Evolutionary conservation across 1,140 invertebrate species (phyloP).

Genomic region (Hydropsyche tenuis): DNA sequence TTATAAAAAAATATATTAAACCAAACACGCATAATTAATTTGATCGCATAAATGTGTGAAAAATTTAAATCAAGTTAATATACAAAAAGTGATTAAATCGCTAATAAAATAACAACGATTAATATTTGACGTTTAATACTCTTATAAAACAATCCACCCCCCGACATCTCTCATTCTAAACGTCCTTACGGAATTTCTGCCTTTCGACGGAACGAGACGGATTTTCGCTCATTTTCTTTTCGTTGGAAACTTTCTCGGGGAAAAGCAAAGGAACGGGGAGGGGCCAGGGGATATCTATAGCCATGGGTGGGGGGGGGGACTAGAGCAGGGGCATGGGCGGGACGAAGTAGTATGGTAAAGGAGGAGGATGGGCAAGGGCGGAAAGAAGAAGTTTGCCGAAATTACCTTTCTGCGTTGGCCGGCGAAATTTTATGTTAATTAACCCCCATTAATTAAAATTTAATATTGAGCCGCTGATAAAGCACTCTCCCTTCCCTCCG

Average conservation of each 20-base stretch:
- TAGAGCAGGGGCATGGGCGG: background rate
- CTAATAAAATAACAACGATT: conserved; percentile 31
- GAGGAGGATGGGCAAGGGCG: background rate
- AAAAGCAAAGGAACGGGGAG: too few relatives aligned
- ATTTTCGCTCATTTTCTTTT: conserved; percentile 33
- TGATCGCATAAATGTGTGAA: too few relatives aligned
- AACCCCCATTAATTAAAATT: conserved; percentile 42
- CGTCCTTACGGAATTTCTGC: background rate
- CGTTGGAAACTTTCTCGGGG: conserved; percentile 12
- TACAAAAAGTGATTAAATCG: too few relatives aligned
- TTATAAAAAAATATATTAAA: too few relatives aligned
- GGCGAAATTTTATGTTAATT: conserved; percentile 42
- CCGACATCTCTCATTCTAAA: background rate
- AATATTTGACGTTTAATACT: conserved; percentile 33
- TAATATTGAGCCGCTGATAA: conserved; percentile 40
- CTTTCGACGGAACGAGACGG: background rate
- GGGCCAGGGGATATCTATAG: too few relatives aligned
- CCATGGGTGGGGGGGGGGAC: background rate
- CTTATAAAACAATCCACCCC: conserved; percentile 22
- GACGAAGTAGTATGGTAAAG: background rate
- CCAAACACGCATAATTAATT: too few relatives aligned
- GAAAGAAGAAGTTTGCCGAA: conserved; percentile 29
- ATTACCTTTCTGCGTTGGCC: conserved; percentile 40
- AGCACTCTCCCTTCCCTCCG: too few relatives aligned
- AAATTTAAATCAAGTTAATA: too few relatives aligned